Evolutionary conservation across 2,888 invertebrate species (phyloP).

Genomic region (Oscheius sp.): DNA sequence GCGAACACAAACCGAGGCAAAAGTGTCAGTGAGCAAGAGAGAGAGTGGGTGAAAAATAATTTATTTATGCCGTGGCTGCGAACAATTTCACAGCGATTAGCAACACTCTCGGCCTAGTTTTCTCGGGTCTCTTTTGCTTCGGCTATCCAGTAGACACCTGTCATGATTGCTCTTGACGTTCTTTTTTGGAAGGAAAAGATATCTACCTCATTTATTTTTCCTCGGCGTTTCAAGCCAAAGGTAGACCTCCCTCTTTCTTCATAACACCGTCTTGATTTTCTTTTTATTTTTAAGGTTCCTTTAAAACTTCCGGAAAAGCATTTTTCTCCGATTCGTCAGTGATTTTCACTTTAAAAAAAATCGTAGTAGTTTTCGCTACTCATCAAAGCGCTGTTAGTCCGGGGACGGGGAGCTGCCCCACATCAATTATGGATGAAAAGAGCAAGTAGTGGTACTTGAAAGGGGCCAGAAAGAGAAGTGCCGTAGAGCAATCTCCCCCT

Average conservation of each 20-base stretch:
- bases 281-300: background rate
- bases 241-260: too few relatives aligned
- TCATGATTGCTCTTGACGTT: too few relatives aligned
- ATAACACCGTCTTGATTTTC: background rate
- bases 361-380: too few relatives aligned
- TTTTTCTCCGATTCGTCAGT: too few relatives aligned
- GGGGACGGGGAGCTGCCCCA: background rate
- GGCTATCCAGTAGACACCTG: too few relatives aligned
- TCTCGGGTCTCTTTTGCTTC: background rate
- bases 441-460: constrained; percentile 24
- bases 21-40: background rate
- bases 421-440: constrained; percentile 28
- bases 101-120: constrained; percentile 7
- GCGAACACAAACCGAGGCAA: too few relatives aligned
- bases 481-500: background rate
- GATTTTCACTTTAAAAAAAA: too few relatives aligned
- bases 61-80: constrained; percentile 7
- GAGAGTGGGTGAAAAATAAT: constrained; percentile 5
- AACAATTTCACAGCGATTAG: constrained; percentile 7
- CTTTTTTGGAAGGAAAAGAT: too few relatives aligned
- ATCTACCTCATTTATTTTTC: too few relatives aligned
- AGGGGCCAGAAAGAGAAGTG: background rate
- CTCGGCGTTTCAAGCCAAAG: too few relatives aligned
- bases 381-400: constrained; percentile 4
- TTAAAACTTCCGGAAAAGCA: background rate